phyloP scores from a whole-genome alignment of 2,797 vertebrate species.

The Australoheros facetus region DNA sequence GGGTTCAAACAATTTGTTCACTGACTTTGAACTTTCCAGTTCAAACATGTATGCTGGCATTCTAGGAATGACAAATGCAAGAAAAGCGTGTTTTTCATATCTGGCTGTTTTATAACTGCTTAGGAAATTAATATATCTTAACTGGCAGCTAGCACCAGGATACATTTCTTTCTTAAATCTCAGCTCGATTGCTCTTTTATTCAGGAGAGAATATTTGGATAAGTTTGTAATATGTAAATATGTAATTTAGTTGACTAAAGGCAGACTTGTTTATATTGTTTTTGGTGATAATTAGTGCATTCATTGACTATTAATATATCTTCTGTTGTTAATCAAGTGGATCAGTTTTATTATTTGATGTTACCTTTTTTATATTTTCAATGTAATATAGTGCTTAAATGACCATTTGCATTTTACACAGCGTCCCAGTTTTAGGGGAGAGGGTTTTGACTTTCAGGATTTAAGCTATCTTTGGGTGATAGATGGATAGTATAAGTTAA shows the following conservation, averaged over 20 bases:
- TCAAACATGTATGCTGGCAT: background rate
- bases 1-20: slow-evolving; percentile 38
- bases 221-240: no score
- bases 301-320: background rate
- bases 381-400: background rate
- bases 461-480: background rate
- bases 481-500: background rate
- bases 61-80: background rate
- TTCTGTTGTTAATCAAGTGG: background rate
- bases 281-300: background rate
- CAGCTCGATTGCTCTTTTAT: background rate
- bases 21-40: slow-evolving; percentile 52
- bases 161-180: background rate
- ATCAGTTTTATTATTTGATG: no score
- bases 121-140: background rate
- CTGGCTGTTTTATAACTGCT: background rate
- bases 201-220: no score
- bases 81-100: background rate
- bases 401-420: background rate
- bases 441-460: background rate
- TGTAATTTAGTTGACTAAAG: background rate
- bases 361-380: background rate
- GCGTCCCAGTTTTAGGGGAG: rapidly evolving
- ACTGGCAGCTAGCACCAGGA: background rate
- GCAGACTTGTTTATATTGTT: background rate